These are phyloP conservation scores for Stictocephala bisonia DNA, from an alignment of 2,888 invertebrate genomes.

Conservation along the genomic window DNA sequence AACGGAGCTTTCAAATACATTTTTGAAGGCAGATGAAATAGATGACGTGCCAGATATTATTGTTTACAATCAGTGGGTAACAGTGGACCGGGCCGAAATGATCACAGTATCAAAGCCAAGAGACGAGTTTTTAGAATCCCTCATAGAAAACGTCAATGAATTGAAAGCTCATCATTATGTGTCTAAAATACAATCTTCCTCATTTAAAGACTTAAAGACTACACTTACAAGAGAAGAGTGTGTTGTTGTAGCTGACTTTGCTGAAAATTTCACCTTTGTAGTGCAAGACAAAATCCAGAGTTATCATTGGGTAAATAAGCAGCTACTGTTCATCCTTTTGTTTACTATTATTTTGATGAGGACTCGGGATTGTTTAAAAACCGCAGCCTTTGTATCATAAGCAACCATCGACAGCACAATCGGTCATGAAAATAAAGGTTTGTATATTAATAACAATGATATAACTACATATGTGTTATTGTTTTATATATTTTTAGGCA, in stretches of 20 bases:
- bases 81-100: constrained; percentile 21
- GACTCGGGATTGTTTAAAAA: constrained; percentile 13
- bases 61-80: constrained; percentile 23
- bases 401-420: constrained; percentile 25
- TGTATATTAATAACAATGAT: too few relatives aligned
- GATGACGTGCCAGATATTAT: constrained; percentile 8
- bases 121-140: constrained; percentile 29
- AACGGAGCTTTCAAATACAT: not conserved
- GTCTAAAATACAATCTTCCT: constrained; percentile 37
- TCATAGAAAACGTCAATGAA: constrained; percentile 15
- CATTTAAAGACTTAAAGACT: constrained; percentile 22
- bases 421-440: too few relatives aligned
- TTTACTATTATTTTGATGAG: constrained; percentile 22
- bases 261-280: constrained; percentile 26
- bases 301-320: constrained; percentile 31
- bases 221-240: constrained; percentile 34
- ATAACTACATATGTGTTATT: too few relatives aligned
- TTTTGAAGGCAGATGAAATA: constrained; percentile 14
- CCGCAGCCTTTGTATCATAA: constrained; percentile 19
- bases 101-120: constrained; percentile 26
- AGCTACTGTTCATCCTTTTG: constrained; percentile 34
- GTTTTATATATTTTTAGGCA: too few relatives aligned
- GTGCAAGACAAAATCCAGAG: constrained; percentile 41
- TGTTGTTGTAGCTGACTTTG: constrained; percentile 23
- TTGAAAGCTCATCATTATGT: constrained; percentile 23